Evolutionary conservation across 1,140 invertebrate species (phyloP), one percentile per base, ranked within the genome.

Genomic region (Sitophilus oryzae): DNA sequence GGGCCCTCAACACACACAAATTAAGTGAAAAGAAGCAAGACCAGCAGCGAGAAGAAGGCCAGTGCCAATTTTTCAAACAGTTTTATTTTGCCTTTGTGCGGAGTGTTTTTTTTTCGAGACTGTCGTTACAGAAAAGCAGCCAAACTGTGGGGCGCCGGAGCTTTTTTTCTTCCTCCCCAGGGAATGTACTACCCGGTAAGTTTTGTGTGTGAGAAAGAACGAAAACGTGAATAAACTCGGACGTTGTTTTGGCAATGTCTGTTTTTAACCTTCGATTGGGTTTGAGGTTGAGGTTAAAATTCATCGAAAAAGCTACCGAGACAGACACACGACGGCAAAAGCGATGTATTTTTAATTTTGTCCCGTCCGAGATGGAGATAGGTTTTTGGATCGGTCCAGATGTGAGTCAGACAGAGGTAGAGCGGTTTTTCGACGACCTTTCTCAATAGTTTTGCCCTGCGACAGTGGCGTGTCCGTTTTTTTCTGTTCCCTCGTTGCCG

Each of bases 141-240:
- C 88, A 91, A 90, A 82, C 88, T 91, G 88, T 91, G 88, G 88
- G 87, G 88, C 79, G 86, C 88, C 79, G 88, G 88, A 78, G 86
- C 87, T 76, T 91, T 88, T 80, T 89, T 90, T 78, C 85, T 91
- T 83, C 86, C 88, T 83, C 85, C 86, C 75, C 88, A 90, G 83
- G 88, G 88, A 82, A 88, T 91, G 83, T 91, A 90, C 79, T 91
- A 90, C 81, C 88, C 86, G 82, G 88, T 91, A 81, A 90, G 87
- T 86, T 10, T 8, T 36, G 22, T 36, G 11, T 11, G 25, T 11
- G 25, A 30, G 25, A 30, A 30, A 30, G 5, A 11, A 30, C 25
- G 6, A 40, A 40, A 20, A 6, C 38, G 38, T 19, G 25, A 11
- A 14, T 34, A 35, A 46, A 46, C 8, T 2, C 2, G 22, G 14